These are phyloP conservation scores for Drosophila nigricruria DNA, from an alignment of 2,888 invertebrate species.

Conservation along the genomic window DNA sequence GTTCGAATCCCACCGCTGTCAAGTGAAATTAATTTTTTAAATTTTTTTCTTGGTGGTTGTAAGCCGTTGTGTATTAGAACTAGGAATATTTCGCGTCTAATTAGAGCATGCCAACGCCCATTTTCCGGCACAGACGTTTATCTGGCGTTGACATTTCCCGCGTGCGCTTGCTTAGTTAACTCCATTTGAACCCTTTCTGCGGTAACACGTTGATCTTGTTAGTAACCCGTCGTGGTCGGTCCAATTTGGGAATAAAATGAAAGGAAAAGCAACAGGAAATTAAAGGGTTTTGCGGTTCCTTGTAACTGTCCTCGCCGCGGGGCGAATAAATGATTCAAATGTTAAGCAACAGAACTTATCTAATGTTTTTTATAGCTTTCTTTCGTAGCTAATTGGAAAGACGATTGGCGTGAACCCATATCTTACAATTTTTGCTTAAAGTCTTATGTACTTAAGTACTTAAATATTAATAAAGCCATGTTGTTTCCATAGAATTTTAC, in stretches of 20 bases:
- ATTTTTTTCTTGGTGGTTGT: slow-evolving; percentile 21
- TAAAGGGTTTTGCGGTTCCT: slow-evolving; percentile 69
- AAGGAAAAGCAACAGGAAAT: slow-evolving; percentile 80
- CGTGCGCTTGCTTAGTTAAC: slow-evolving; percentile 47
- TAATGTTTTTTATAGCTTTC: slow-evolving; percentile 19
- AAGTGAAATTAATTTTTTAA: slow-evolving; percentile 31
- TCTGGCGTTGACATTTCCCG: slow-evolving; percentile 77
- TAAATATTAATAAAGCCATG: background rate
- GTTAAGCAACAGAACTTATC: slow-evolving; percentile 23
- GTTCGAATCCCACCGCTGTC: slow-evolving; percentile 86
- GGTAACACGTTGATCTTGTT: slow-evolving; percentile 76
- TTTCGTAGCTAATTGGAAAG: slow-evolving; percentile 26
- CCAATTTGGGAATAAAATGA: slow-evolving; percentile 48
- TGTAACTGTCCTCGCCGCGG: slow-evolving; percentile 42
- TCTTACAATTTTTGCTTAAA: background rate
- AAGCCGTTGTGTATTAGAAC: slow-evolving; percentile 13
- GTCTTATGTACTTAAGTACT: background rate
- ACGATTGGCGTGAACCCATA: background rate
- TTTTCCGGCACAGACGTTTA: slow-evolving; percentile 59
- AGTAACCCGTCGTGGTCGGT: slow-evolving; percentile 45
- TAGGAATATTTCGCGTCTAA: slow-evolving; percentile 48
- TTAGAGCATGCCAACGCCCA: slow-evolving; percentile 49
- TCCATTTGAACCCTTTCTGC: slow-evolving; percentile 63
- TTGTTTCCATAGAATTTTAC: background rate
- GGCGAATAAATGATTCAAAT: slow-evolving; percentile 56